Conservation (phyloP, 2,888 invertebrate genomes). For the Argyresthia albistria region DNA sequence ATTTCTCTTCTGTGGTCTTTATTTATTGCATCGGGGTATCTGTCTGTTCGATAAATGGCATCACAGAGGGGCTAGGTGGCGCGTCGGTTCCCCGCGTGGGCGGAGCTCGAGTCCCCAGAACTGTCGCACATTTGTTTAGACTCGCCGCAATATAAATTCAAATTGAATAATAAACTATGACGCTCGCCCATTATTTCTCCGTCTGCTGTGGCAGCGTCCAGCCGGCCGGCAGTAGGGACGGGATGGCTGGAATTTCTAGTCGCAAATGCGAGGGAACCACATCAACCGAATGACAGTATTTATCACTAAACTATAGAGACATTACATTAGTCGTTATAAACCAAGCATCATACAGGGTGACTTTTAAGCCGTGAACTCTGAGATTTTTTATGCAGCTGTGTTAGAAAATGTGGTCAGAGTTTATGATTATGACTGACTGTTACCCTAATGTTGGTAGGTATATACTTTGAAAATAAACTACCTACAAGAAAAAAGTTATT, state of each 20-base stretch:
- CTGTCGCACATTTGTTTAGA: conserved; percentile 20
- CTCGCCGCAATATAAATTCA: conserved; percentile 22
- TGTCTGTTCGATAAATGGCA: conserved; percentile 3
- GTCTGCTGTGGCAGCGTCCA: not conserved
- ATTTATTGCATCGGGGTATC: conserved; percentile 1
- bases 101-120: not conserved
- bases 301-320: too few relatives aligned
- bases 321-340: too few relatives aligned
- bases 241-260: not conserved
- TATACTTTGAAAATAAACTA: too few relatives aligned
- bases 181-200: conserved; percentile 3
- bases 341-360: too few relatives aligned
- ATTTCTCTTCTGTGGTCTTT: not conserved
- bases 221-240: not conserved
- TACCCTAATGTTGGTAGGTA: too few relatives aligned
- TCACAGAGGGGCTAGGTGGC: not conserved
- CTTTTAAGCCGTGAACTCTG: too few relatives aligned
- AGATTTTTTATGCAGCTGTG: too few relatives aligned
- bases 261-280: too few relatives aligned
- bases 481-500: too few relatives aligned
- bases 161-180: conserved; percentile 33
- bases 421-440: too few relatives aligned
- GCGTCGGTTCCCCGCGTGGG: not conserved
- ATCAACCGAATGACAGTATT: too few relatives aligned
- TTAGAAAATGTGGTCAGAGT: too few relatives aligned